Conservation (phyloP, 2,797 vertebrate genomes). For the Muscicapa comitata region DNA sequence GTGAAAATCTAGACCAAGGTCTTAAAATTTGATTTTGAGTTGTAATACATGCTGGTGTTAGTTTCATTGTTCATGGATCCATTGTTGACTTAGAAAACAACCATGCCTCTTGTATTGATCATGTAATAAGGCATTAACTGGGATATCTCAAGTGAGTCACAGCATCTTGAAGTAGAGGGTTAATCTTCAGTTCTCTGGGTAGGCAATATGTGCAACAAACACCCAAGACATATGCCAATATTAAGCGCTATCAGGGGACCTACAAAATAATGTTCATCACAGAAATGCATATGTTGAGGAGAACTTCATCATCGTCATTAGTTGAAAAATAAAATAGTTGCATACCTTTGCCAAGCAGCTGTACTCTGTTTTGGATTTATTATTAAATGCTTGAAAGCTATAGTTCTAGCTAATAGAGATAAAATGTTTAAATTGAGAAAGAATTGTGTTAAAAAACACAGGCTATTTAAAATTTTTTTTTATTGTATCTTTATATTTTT, state of each 20-base stretch:
- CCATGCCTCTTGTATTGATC: neutral
- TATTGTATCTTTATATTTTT: neutral
- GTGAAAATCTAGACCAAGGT: neutral
- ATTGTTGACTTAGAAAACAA: neutral
- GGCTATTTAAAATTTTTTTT: fast-evolving
- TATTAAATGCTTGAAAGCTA: neutral
- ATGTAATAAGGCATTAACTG: neutral
- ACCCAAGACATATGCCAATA: fast-evolving
- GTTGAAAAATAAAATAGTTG: neutral
- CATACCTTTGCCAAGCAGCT: neutral
- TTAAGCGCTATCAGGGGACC: neutral
- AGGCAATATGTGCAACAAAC: neutral
- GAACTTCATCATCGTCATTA: neutral
- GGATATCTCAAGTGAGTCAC: neutral
- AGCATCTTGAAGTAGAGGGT: neutral
- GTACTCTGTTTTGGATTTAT: neutral
- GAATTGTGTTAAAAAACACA: neutral
- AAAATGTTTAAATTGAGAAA: neutral
- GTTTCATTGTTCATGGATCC: neutral
- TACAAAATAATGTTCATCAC: neutral
- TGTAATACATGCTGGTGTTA: neutral
- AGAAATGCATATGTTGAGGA: neutral
- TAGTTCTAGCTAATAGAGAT: neutral
- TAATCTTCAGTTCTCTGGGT: neutral
- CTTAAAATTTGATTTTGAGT: neutral